Evolutionary conservation across 2,888 invertebrate genomes (phyloP).

Genomic region (Caenorhabditis angaria): DNA sequence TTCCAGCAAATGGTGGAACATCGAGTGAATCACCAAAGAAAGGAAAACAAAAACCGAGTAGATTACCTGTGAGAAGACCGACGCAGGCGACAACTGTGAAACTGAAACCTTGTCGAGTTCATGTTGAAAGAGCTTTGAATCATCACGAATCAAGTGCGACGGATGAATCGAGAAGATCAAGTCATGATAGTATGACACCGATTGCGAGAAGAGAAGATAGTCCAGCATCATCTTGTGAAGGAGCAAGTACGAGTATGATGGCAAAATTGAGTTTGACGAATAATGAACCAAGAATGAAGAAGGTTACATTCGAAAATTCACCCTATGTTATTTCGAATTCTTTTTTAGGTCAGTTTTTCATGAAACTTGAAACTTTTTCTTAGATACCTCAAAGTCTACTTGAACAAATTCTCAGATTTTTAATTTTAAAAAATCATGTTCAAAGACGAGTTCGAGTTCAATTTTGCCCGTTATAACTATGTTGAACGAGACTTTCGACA

Average conservation of each 20-base stretch:
- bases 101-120: not conserved
- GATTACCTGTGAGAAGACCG: slow-evolving; percentile 6
- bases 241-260: slow-evolving; percentile 3
- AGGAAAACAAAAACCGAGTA: not conserved
- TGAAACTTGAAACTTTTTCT: not conserved
- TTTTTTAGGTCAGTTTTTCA: slow-evolving; percentile 41
- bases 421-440: too few relatives aligned
- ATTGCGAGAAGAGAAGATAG: slow-evolving; percentile 24
- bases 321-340: slow-evolving; percentile 43
- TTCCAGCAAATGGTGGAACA: slow-evolving; percentile 8
- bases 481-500: too few relatives aligned
- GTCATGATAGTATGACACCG: slow-evolving; percentile 31
- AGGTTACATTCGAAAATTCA: slow-evolving; percentile 41
- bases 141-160: slow-evolving; percentile 18
- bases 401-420: not conserved
- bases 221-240: slow-evolving; percentile 25
- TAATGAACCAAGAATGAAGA: slow-evolving; percentile 37
- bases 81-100: not conserved
- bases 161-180: slow-evolving; percentile 30
- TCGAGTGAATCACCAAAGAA: not conserved
- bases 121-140: slow-evolving; percentile 7
- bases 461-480: too few relatives aligned
- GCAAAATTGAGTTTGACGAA: slow-evolving; percentile 20
- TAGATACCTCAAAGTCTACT: not conserved
- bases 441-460: too few relatives aligned